Evolutionary conservation across 2,888 invertebrate genomes (phyloP), one percentile per base, ranked within the genome.

Genomic region (Priocnemis perturbator): DNA sequence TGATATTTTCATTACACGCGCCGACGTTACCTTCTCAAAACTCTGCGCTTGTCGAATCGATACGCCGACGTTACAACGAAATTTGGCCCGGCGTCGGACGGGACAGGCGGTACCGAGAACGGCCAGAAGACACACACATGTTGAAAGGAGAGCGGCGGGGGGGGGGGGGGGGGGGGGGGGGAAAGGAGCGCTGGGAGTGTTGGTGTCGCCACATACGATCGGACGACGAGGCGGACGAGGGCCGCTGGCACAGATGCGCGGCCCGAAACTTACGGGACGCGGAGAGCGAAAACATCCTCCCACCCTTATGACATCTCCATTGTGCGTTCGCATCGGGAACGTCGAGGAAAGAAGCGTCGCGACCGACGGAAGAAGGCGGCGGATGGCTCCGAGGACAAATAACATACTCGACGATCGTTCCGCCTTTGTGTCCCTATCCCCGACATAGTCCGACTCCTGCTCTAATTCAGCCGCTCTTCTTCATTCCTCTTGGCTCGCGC

Each of bases 221-320:
- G 7, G 7, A 37, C 37, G 37, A 37, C 37, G 1, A 7, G 7
- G 7, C 2, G 4, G 37, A 37, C 37, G 1, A 7, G 11, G 7
- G 11, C 37, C 37, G 37, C 37, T 37, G 37, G 37, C 37, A 37
- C 37, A 37, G 37, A 37, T 37, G 37, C 56, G 57, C 37, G 30
- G 30, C 30, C 21, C 50, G 50, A 19, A 21, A 19, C 19, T 52
- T 21, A 52, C 21, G 20, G 50, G 50, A 21, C 19, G 21, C 19
- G 20, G 50, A 52, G 19, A 17, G 57, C 19, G 37, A 37, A 30
- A 57, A 57, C 37, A 37, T 57, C 57, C 57, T 23, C 26, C 9
- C 55, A 3, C 55, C 30, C 17, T 7, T 4, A n/a, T 55, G n/a
- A 26, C 37, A 55, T 17, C 55, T 55, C 55, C 5, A 55, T 37